Conservation (phyloP, 2,888 invertebrate species). For the Physocephala rufipes region DNA sequence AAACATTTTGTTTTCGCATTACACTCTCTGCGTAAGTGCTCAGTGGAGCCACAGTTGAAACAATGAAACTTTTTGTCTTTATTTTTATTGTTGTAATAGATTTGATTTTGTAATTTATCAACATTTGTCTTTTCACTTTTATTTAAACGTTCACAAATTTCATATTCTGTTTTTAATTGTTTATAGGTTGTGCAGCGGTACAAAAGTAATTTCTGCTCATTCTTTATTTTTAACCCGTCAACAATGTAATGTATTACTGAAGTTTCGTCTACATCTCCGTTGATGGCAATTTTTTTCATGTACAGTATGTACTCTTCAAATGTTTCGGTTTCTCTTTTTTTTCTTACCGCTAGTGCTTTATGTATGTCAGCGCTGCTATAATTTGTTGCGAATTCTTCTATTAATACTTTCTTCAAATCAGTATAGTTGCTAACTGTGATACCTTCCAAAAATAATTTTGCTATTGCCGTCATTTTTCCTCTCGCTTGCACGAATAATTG, state of each 20-base stretch:
- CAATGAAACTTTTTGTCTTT: slow-evolving; percentile 30
- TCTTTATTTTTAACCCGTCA: slow-evolving; percentile 28
- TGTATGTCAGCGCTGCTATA: no score
- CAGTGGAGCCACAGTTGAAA: slow-evolving; percentile 41
- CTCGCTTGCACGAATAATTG: no score
- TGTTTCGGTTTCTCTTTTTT: no score
- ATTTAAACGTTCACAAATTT: slow-evolving; percentile 27
- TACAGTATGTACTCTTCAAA: slow-evolving; percentile 37
- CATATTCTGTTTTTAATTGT: slow-evolving; percentile 21
- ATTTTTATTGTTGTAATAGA: neutral
- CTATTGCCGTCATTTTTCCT: no score
- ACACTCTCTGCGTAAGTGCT: slow-evolving; percentile 40
- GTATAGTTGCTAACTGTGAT: no score
- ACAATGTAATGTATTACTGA: slow-evolving; percentile 36
- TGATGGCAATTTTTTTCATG: slow-evolving; percentile 32
- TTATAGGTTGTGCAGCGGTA: slow-evolving; percentile 25
- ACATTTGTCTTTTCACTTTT: slow-evolving; percentile 4
- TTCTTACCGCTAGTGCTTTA: no score
- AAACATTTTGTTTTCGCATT: slow-evolving; percentile 41
- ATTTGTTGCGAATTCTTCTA: no score
- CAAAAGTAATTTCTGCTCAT: slow-evolving; percentile 23
- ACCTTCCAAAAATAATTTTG: no score
- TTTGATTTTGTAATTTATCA: neutral
- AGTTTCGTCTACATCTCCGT: slow-evolving; percentile 30
- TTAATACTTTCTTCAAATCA: no score